phyloP scores from a whole-genome alignment of 2,113 vertebrate species.

The Ictidomys tridecemlineatus region DNA sequence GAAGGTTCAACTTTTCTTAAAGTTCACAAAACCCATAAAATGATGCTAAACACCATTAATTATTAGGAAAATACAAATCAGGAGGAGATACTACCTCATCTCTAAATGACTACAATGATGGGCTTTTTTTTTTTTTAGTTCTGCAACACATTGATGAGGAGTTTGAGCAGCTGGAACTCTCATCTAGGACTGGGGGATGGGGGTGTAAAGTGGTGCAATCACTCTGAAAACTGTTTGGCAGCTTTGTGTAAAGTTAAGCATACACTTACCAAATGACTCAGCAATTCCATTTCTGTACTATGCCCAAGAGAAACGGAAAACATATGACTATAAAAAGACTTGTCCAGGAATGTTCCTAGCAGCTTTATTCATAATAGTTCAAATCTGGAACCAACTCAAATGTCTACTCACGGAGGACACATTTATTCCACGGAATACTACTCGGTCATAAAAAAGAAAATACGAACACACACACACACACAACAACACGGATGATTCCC shows the following conservation, averaged over 20 bases:
- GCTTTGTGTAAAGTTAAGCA: neutral
- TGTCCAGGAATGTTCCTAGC: constrained; percentile 1
- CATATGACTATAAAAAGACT: constrained; percentile 51
- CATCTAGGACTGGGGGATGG: neutral
- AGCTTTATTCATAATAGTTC: neutral
- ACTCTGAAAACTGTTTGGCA: constrained; percentile 50
- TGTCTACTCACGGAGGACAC: neutral
- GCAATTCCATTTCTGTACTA: constrained; percentile 2
- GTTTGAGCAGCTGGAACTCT: neutral
- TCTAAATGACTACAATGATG: neutral
- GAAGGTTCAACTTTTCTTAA: too few relatives aligned
- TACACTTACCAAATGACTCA: constrained; percentile 44
- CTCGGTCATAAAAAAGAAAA: neutral
- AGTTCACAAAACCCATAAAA: neutral
- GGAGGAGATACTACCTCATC: neutral
- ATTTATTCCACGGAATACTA: neutral
- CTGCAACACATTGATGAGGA: neutral
- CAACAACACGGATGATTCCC: neutral
- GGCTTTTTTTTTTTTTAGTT: neutral
- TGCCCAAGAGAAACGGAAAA: constrained; percentile 42
- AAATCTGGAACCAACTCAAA: constrained; percentile 23
- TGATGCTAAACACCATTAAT: neutral
- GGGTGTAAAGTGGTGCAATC: neutral
- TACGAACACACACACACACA: fast-evolving
- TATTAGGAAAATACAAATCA: neutral